These are phyloP conservation scores for Caretta caretta DNA, from an alignment of 2,113 vertebrate species.

Conservation along the genomic window DNA sequence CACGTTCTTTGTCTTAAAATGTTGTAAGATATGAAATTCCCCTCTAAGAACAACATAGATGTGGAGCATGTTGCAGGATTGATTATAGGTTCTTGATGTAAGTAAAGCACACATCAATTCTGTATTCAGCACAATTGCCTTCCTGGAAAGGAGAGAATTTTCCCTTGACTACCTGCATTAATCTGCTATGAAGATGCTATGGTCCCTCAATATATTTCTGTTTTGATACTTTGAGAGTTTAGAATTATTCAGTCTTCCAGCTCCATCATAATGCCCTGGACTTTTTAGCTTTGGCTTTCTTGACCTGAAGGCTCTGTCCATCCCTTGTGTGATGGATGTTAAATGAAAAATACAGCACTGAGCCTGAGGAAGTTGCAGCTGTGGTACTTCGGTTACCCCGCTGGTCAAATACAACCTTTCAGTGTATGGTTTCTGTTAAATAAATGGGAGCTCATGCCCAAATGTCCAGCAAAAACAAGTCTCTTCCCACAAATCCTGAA, in stretches of 20 bases:
- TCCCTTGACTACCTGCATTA: neutral
- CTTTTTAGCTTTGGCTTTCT: neutral
- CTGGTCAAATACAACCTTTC: rapidly evolving
- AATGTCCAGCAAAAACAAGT: neutral
- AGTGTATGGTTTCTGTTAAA: neutral
- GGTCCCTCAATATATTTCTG: neutral
- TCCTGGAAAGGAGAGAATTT: neutral
- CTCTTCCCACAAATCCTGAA: neutral
- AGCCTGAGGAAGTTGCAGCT: neutral
- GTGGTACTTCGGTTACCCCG: neutral
- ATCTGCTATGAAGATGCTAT: neutral
- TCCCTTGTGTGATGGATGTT: neutral
- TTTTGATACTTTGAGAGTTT: neutral
- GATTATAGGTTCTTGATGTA: neutral
- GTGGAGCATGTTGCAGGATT: rapidly evolving
- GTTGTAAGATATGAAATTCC: neutral
- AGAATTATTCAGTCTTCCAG: neutral
- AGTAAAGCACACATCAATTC: rapidly evolving
- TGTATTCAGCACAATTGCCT: rapidly evolving
- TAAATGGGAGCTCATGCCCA: neutral
- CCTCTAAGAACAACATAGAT: neutral
- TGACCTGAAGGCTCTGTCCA: neutral
- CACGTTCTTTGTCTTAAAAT: neutral
- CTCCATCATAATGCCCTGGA: neutral
- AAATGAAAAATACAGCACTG: neutral